These are phyloP conservation scores for Sericinus montela DNA, from an alignment of 2,888 invertebrate species.

Conservation along the genomic window DNA sequence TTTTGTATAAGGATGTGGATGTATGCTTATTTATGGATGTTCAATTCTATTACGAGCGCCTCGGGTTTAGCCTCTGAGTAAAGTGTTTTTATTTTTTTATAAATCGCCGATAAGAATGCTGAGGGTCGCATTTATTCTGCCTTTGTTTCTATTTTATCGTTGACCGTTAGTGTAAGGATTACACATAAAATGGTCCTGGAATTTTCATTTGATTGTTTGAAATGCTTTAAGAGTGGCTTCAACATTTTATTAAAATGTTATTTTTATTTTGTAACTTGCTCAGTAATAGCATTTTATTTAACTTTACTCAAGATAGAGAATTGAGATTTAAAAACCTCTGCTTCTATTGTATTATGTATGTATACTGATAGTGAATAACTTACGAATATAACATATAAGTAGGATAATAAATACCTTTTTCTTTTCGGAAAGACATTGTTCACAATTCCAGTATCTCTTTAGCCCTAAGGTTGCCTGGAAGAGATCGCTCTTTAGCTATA, in stretches of 20 bases:
- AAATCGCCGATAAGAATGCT: conserved; percentile 7
- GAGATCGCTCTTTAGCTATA: no score
- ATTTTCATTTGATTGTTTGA: conserved; percentile 5
- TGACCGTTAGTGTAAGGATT: background rate
- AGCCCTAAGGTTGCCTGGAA: no score
- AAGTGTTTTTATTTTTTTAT: conserved; percentile 8
- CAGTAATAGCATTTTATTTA: background rate
- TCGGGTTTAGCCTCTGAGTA: background rate
- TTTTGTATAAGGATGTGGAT: conserved; percentile 2
- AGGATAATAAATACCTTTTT: no score
- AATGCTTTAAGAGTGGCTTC: background rate
- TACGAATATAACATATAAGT: no score
- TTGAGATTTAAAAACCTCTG: no score
- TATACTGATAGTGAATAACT: no score
- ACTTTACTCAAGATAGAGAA: no score
- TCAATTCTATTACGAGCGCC: conserved; percentile 6
- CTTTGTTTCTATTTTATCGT: conserved; percentile 6
- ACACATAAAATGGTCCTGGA: background rate
- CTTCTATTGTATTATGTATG: no score
- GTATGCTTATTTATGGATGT: conserved; percentile 6
- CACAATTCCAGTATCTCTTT: no score
- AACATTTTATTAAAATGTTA: background rate
- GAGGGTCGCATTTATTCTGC: conserved; percentile 8
- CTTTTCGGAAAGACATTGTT: no score
- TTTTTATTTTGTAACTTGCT: background rate